These are phyloP conservation scores for Sebastes vulpes DNA, from an alignment of 2,797 vertebrate species.

Conservation along the genomic window DNA sequence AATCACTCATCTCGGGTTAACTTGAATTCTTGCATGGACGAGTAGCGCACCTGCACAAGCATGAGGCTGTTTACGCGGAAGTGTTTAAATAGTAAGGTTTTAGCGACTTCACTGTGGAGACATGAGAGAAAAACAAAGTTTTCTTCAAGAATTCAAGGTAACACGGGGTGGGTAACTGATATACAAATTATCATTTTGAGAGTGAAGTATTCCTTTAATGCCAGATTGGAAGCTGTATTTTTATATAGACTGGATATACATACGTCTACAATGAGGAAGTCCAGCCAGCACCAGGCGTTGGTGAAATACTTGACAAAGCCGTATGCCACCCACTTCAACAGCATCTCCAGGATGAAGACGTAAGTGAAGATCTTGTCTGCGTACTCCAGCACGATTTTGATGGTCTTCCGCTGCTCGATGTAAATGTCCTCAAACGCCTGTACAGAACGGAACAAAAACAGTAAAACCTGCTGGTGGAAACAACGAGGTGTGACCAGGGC, in stretches of 20 bases:
- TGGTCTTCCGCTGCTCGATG: slow-evolving; percentile 93
- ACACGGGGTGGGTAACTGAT: background rate
- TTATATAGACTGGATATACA: slow-evolving; percentile 70
- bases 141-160: too few species aligned
- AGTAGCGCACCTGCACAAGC: too few species aligned
- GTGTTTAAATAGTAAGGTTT: too few species aligned
- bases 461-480: background rate
- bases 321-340: slow-evolving; percentile 98
- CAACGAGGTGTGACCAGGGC: background rate
- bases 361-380: slow-evolving; percentile 99
- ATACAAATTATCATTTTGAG: background rate
- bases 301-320: slow-evolving; percentile 98
- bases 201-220: background rate
- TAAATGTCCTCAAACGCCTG: slow-evolving; percentile 99
- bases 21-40: too few species aligned
- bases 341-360: slow-evolving; percentile 98
- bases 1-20: background rate
- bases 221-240: background rate
- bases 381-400: slow-evolving; percentile 95
- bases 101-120: too few species aligned
- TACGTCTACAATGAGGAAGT: slow-evolving; percentile 99
- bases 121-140: too few species aligned
- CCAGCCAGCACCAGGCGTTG: slow-evolving; percentile 99
- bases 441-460: background rate
- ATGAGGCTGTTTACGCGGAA: too few species aligned